Evolutionary conservation across 2,797 vertebrate species (phyloP).

Genomic region (Crenichthys baileyi): DNA sequence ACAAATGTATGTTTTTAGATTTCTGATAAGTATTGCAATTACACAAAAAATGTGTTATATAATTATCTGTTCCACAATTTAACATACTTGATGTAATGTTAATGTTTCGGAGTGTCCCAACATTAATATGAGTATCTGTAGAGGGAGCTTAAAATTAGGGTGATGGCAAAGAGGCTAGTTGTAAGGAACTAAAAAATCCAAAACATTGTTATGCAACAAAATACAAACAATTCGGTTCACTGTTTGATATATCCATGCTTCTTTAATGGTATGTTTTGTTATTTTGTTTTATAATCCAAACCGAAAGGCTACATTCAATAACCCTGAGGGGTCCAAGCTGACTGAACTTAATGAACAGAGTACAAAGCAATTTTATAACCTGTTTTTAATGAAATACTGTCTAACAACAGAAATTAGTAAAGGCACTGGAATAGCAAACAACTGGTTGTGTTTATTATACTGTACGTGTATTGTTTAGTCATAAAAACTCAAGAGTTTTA

Average conservation of each 20-base stretch:
- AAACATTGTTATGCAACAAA: neutral
- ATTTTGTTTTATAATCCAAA: neutral
- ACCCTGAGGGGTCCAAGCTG: neutral
- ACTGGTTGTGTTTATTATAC: neutral
- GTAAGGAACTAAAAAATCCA: neutral
- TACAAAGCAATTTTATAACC: neutral
- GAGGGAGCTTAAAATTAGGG: too few relatives aligned
- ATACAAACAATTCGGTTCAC: neutral
- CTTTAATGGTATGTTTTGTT: neutral
- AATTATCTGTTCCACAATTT: too few relatives aligned
- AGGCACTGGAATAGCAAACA: neutral
- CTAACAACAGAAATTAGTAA: neutral
- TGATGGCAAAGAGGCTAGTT: too few relatives aligned
- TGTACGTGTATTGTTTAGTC: neutral
- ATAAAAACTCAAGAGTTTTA: constrained; percentile 5
- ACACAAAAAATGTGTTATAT: too few relatives aligned
- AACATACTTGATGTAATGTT: too few relatives aligned
- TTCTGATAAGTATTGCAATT: too few relatives aligned
- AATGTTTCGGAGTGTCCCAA: too few relatives aligned
- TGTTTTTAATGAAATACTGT: neutral
- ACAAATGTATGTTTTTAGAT: too few relatives aligned
- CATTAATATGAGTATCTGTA: too few relatives aligned
- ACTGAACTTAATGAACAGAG: neutral
- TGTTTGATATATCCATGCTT: neutral
- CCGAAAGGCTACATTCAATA: neutral